Evolutionary conservation across 1,140 invertebrate species (phyloP), one percentile per base, ranked within the genome.

Genomic region (Hycleus cichorii): DNA sequence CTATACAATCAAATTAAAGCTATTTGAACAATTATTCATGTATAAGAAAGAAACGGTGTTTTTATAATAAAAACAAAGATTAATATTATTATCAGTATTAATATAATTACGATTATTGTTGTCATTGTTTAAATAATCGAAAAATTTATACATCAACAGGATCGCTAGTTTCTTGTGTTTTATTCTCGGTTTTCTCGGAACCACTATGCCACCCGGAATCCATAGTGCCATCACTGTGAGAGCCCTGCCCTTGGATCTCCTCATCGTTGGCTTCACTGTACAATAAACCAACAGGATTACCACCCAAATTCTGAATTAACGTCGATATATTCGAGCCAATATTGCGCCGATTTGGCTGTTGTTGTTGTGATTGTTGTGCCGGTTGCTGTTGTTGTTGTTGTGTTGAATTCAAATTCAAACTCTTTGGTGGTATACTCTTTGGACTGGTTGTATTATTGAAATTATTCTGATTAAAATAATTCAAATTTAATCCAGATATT

Each of bases 191-290:
- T 58, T 72, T 72, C 44, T 74, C 72, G 7, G 71, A 73, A 3
- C 70, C 72, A 60, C 72, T 74, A 47, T 74, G 72, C 72, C 72
- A 74, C 18, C 72, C 72, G n/a, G 71, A 73, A 63, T 74, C 71
- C 61, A 72, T 72, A 0, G 71, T 72, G 18, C 67, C 72, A 56
- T 74, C 72, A 59, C 72, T 74, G 46, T 74, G 71, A 44, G 64
- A 69, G 39, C 56, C 59, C 40, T 62, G 65, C n/a, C 65, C 65
- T 38, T 66, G 62, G 25, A 65, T 48, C 53, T 73, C 71, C 8
- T 73, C 70, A 49, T 70, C 72, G 40, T 66, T 70, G 3, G 66
- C 66, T 47, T 74, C 69, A 6, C 66, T 68, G 47, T 75, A 74
- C 1, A 74, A 57, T 32, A 74, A 55, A 26, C 72, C 72, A 5